A percentile compares a stretch with the other conserved stretches of the same genome.
phyloP scores from a whole-genome alignment of 2,797 vertebrate species.

The Alfaro cultratus region DNA sequence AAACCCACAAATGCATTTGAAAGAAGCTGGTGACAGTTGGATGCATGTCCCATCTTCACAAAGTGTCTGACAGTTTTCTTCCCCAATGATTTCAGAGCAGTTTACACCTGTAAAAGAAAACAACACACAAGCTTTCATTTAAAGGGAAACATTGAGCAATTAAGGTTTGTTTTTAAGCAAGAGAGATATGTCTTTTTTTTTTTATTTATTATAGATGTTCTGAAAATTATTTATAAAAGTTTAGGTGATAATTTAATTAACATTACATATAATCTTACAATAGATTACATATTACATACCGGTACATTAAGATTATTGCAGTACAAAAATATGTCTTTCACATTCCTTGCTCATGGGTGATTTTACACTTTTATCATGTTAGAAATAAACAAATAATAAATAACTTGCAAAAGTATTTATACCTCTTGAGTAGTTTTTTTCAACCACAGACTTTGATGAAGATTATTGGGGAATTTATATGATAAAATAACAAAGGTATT shows the following conservation, averaged over 20 bases:
- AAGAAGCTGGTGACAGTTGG: conserved; percentile 73
- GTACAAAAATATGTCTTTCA: too few relatives aligned
- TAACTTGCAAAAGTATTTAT: not conserved
- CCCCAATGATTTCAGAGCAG: conserved; percentile 83
- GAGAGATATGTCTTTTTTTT: not conserved
- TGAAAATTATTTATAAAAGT: not conserved
- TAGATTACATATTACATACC: too few relatives aligned
- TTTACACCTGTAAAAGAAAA: conserved; percentile 79
- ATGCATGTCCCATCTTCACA: conserved; percentile 81
- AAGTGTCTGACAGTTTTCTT: conserved; percentile 74
- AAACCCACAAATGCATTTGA: conserved; percentile 77
- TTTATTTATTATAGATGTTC: not conserved
- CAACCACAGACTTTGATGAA: not conserved
- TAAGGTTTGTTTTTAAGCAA: not conserved
- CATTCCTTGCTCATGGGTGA: too few relatives aligned
- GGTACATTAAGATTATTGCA: too few relatives aligned
- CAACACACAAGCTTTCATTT: not conserved
- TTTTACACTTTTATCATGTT: too few relatives aligned
- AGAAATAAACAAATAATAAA: not conserved
- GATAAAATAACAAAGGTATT: not conserved
- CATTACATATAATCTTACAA: not conserved
- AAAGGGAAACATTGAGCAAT: not conserved
- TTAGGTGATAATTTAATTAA: not conserved
- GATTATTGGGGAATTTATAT: not conserved
- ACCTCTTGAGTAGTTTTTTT: not conserved